phyloP scores from a whole-genome alignment of 2,113 vertebrate species.

The Oplegnathus fasciatus region DNA sequence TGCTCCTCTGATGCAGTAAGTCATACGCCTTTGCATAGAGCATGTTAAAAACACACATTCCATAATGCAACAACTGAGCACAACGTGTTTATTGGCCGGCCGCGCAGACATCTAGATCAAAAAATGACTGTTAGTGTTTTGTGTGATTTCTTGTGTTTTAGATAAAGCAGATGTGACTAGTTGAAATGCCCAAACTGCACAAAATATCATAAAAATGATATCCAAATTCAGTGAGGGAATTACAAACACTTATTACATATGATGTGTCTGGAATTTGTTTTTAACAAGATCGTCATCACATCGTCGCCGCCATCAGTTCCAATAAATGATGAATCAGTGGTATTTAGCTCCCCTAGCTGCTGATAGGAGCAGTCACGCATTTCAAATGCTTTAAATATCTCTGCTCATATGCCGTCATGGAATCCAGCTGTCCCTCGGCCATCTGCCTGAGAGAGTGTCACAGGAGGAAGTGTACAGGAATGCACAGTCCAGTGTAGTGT shows the following conservation, averaged over 20 bases:
- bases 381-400: constrained; percentile 57
- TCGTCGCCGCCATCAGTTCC: neutral
- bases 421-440: constrained; percentile 55
- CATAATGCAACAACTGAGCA: constrained; percentile 24
- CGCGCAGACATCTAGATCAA: constrained; percentile 73
- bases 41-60: constrained; percentile 34
- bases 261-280: constrained; percentile 13
- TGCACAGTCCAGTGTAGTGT: neutral
- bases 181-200: constrained; percentile 48
- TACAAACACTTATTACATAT: constrained; percentile 30
- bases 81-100: constrained; percentile 81
- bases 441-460: constrained; percentile 31
- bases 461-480: constrained; percentile 49
- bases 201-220: constrained; percentile 48
- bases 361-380: constrained; percentile 44
- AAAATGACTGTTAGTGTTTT: constrained; percentile 70
- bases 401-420: constrained; percentile 41
- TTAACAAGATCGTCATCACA: neutral
- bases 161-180: constrained; percentile 65
- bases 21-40: constrained; percentile 28
- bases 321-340: constrained; percentile 38
- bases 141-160: constrained; percentile 75
- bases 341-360: constrained; percentile 18
- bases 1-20: constrained; percentile 13
- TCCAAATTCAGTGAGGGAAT: constrained; percentile 17